Conservation (phyloP, 2,113 vertebrate genomes). For the Haliaeetus leucogaster region DNA sequence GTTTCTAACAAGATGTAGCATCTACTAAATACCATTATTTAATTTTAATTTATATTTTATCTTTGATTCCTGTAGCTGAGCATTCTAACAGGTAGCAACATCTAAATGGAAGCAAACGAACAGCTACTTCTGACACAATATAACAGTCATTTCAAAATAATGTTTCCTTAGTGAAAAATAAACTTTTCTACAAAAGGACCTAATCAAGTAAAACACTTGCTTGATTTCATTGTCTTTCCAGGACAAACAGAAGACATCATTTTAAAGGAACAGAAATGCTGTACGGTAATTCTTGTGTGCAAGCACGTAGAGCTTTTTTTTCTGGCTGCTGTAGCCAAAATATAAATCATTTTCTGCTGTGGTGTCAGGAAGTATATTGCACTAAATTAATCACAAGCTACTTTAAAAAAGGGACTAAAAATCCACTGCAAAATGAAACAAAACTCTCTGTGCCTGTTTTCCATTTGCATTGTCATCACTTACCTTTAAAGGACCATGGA, state of each 20-base stretch:
- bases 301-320: not conserved
- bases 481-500: constrained; percentile 31
- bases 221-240: constrained; percentile 1
- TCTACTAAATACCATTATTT: not conserved
- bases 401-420: constrained; percentile 45
- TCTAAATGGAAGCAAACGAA: not conserved
- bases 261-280: constrained; percentile 8
- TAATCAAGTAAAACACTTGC: not conserved
- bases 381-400: constrained; percentile 58
- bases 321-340: constrained; percentile 28
- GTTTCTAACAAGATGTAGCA: not conserved
- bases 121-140: not conserved
- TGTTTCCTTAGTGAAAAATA: not conserved
- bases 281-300: not conserved
- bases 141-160: not conserved
- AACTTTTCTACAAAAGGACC: not conserved
- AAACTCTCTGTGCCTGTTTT: constrained; percentile 46
- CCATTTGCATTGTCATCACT: constrained; percentile 61
- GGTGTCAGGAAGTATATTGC: constrained; percentile 31
- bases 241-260: not conserved
- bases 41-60: not conserved
- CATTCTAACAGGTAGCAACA: not conserved
- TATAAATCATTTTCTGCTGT: constrained; percentile 33
- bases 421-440: constrained; percentile 51
- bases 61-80: not conserved